Evolutionary conservation across 2,888 invertebrate species (phyloP).

Genomic region (Andrena chrysosceles): DNA sequence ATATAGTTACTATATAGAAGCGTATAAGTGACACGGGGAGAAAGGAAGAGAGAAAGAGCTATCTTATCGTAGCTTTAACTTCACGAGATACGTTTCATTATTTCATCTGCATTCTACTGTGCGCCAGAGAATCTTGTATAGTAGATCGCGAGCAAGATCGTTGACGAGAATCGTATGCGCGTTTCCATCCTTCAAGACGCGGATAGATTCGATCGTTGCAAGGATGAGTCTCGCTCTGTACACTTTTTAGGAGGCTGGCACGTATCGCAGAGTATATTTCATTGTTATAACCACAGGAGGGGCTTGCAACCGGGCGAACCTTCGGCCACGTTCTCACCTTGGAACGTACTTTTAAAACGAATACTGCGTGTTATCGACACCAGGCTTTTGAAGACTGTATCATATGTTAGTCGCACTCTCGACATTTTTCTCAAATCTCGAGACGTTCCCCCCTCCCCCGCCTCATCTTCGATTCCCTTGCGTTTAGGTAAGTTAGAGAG

Average conservation of each 20-base stretch:
- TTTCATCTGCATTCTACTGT: constrained; percentile 38
- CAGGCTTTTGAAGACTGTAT: constrained; percentile 58
- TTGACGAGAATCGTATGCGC: constrained; percentile 1
- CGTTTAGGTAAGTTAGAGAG: constrained; percentile 50
- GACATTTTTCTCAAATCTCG: constrained; percentile 25
- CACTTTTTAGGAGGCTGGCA: constrained; percentile 22
- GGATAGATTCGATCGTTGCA: constrained; percentile 24
- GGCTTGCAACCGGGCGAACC: background rate
- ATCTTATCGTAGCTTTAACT: constrained; percentile 60
- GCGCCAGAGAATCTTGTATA: constrained; percentile 27
- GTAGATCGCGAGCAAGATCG: constrained; percentile 27
- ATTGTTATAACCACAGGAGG: constrained; percentile 6
- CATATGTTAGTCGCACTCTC: constrained; percentile 31
- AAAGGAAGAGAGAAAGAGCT: constrained; percentile 32
- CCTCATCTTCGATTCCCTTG: constrained; percentile 34
- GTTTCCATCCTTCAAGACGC: constrained; percentile 33
- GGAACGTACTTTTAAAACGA: constrained; percentile 48
- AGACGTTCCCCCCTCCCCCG: constrained; percentile 13
- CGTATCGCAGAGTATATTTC: constrained; percentile 34
- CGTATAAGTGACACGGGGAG: constrained; percentile 36
- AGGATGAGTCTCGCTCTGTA: constrained; percentile 16
- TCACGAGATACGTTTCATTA: constrained; percentile 53
- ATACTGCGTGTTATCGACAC: constrained; percentile 47
- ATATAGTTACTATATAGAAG: constrained; percentile 59
- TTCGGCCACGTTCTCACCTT: constrained; percentile 15